Evolutionary conservation across 2,888 invertebrate species (phyloP), one percentile per base, ranked within the genome.

Genomic region (Maniola hyperantus): DNA sequence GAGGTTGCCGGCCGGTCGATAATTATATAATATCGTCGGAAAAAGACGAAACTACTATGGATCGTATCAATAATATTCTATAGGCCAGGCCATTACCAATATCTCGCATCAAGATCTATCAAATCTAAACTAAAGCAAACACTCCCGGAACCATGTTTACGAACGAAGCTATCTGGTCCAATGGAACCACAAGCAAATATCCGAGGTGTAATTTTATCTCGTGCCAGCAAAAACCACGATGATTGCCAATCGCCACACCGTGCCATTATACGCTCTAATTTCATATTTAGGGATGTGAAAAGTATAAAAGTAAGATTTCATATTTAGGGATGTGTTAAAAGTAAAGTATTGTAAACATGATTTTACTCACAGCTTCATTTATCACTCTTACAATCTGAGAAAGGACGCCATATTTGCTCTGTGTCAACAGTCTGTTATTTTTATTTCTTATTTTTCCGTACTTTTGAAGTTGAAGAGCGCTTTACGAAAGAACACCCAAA

Each of bases 171-270:
- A 74, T 77, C 76, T 78, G 76, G 77, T 75, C 73, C 77, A 81
- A 75, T 74, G 71, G 72, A 78, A 81, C 81, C 81, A 80, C 85
- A 85, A 83, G 79, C 83, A 84, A 84, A 85, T 79, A 79, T 70
- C 71, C 66, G 72, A 79, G 75, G 80, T 81, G 80, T 83, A 85
- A 87, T 87, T 88, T 83, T 76, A 81, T 82, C 81, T 85, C 80
- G 83, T 79, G 76, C 76, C 77, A 65, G 77, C 69, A 78, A 84
- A 87, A 88, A 87, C 85, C 82, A 78, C 80, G 78, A 77, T 79
- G 82, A 89, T 85, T 88, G 89, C 87, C 68, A 72, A 72, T 72
- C 68, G 64, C 70, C 68, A 69, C 68, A 63, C 72, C 63, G 48
- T 60, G 44, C 65, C 61, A 70, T 71, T 71, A 71, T 63, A 54